Percentiles rank a stretch among this genome's conserved stretches.
Conservation (phyloP, 23 tunicate genomes). For the Botrylloides violaceus region DNA sequence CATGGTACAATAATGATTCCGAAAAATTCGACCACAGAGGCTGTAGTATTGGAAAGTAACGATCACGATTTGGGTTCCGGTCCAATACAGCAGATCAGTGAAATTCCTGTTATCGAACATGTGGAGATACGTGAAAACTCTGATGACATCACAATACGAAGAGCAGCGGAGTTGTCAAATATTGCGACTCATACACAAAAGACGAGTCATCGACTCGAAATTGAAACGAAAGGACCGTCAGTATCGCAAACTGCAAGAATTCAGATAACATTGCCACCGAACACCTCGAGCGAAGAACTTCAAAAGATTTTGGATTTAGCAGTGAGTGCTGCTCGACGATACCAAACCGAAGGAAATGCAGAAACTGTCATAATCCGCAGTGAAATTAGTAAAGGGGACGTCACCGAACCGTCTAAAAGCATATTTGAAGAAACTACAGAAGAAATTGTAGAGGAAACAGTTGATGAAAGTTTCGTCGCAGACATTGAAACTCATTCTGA, state of each 20-base stretch:
- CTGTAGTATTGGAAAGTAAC: not conserved
- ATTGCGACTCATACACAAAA: not conserved
- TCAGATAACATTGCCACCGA: constrained; percentile 32
- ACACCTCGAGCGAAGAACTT: constrained; percentile 13
- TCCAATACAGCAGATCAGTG: too few species aligned
- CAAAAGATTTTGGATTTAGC: constrained; percentile 27
- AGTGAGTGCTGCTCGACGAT: constrained; percentile 18
- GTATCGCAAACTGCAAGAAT: constrained; percentile 15
- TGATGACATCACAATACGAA: not conserved
- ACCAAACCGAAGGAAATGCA: constrained; percentile 8
- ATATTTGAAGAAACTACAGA: too few species aligned
- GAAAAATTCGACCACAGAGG: not conserved
- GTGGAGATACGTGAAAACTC: not conserved
- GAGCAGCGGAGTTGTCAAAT: not conserved
- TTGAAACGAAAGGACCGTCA: not conserved
- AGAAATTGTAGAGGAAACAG: constrained; percentile 3
- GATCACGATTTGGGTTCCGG: not conserved
- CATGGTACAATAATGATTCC: not conserved
- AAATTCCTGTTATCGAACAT: not conserved
- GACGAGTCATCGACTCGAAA: not conserved
- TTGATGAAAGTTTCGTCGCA: not conserved
- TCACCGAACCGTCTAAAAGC: not conserved
- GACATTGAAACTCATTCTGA: not conserved
- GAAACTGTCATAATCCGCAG: not conserved
- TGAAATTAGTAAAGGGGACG: not conserved